These are phyloP conservation scores for Hemibates koningsi DNA, from an alignment of 2,113 vertebrate species.

Conservation along the genomic window DNA sequence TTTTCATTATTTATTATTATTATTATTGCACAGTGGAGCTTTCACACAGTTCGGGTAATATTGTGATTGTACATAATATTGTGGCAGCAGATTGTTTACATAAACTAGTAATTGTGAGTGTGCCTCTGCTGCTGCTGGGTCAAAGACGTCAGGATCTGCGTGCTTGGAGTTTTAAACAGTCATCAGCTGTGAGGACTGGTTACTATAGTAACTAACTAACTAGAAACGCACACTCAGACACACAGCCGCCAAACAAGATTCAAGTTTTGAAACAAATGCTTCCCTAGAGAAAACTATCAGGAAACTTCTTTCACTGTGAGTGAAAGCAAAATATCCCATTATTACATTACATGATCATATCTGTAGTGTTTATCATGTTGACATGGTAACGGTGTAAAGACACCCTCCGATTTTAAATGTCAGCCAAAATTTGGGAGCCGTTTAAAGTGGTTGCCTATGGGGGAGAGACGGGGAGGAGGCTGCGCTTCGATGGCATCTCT, in stretches of 20 bases:
- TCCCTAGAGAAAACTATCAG: fast-evolving
- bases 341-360: neutral
- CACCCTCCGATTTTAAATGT: neutral
- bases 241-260: neutral
- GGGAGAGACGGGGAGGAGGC: neutral
- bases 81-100: neutral
- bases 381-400: neutral
- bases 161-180: neutral
- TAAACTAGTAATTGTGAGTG: neutral
- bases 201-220: neutral
- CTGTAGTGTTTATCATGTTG: fast-evolving
- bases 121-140: neutral
- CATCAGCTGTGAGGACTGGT: neutral
- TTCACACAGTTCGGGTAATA: neutral
- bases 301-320: neutral
- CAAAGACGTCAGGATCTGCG: fast-evolving
- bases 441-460: neutral
- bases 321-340: neutral
- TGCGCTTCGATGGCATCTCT: neutral
- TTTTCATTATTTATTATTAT: fast-evolving
- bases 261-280: neutral
- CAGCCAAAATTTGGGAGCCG: no score
- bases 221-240: neutral
- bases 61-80: neutral
- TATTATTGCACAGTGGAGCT: neutral